phyloP scores from a whole-genome alignment of 2,797 vertebrate species.

The Petrocephalus schoutedeni region DNA sequence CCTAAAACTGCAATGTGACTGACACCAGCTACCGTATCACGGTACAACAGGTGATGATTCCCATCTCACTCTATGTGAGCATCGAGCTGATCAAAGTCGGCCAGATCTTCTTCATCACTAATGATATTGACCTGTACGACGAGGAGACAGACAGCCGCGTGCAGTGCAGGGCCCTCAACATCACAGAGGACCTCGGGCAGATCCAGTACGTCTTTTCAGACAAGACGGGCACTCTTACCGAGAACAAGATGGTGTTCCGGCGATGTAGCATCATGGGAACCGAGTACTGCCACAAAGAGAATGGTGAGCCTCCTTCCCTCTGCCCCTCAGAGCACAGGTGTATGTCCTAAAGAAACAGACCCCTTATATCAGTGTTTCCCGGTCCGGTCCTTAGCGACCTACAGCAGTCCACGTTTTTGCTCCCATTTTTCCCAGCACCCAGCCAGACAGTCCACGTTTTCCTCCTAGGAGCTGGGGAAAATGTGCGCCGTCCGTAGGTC shows the following conservation, averaged over 20 bases:
- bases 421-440: too few species aligned
- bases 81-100: conserved; percentile 87
- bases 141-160: conserved; percentile 68
- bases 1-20: background rate
- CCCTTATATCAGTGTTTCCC: background rate
- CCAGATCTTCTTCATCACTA: conserved; percentile 84
- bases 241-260: conserved; percentile 96
- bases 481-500: background rate
- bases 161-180: conserved; percentile 86
- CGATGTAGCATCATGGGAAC: conserved; percentile 80
- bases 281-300: conserved; percentile 87
- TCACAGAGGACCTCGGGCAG: conserved; percentile 93
- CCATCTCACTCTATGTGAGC: conserved; percentile 87
- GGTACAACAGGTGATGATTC: conserved; percentile 79
- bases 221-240: conserved; percentile 93
- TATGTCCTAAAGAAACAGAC: background rate
- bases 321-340: background rate
- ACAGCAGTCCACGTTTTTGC: background rate
- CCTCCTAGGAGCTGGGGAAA: background rate
- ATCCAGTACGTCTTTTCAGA: conserved; percentile 91
- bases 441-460: background rate
- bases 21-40: background rate
- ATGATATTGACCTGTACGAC: conserved; percentile 84
- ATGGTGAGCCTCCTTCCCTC: conserved; percentile 60
- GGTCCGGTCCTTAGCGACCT: background rate